Percentiles rank a stretch among this genome's conserved stretches.
phyloP scores from a whole-genome alignment of 2,888 invertebrate genomes.

The Agriotes lineatus region DNA sequence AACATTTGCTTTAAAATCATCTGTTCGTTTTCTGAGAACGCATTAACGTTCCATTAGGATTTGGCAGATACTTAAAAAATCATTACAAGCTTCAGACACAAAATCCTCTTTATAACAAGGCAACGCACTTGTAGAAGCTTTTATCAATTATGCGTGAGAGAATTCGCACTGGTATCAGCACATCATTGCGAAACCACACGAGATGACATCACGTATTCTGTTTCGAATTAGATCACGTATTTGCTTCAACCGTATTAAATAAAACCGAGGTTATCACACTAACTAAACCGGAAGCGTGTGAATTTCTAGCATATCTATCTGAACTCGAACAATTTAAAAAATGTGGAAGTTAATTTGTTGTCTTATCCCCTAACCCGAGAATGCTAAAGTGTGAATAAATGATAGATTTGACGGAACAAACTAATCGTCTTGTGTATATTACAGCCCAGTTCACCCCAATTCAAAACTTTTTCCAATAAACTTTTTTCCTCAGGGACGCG shows the following conservation, averaged over 20 bases:
- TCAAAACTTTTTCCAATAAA: slow-evolving; percentile 8
- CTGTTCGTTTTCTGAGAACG: too few relatives aligned
- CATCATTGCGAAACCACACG: not conserved
- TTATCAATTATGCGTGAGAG: not conserved
- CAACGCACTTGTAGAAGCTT: not conserved
- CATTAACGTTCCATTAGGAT: too few relatives aligned
- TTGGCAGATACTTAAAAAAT: too few relatives aligned
- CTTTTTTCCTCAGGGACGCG: not conserved
- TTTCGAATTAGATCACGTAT: not conserved
- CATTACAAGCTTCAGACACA: too few relatives aligned
- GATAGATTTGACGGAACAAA: too few relatives aligned
- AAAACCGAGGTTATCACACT: not conserved
- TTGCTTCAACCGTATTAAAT: not conserved
- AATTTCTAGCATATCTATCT: not conserved
- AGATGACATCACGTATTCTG: not conserved
- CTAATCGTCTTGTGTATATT: not conserved
- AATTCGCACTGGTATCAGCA: not conserved
- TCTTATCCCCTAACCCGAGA: too few relatives aligned
- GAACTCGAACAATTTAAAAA: too few relatives aligned
- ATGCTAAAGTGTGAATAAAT: slow-evolving; percentile 8
- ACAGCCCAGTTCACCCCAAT: not conserved
- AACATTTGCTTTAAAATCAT: too few relatives aligned
- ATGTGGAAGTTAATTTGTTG: too few relatives aligned
- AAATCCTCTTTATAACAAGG: not conserved
- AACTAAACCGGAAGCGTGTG: not conserved